Evolutionary conservation across 2,888 invertebrate genomes (phyloP).

Genomic region (Archaeoteleia sp.): DNA sequence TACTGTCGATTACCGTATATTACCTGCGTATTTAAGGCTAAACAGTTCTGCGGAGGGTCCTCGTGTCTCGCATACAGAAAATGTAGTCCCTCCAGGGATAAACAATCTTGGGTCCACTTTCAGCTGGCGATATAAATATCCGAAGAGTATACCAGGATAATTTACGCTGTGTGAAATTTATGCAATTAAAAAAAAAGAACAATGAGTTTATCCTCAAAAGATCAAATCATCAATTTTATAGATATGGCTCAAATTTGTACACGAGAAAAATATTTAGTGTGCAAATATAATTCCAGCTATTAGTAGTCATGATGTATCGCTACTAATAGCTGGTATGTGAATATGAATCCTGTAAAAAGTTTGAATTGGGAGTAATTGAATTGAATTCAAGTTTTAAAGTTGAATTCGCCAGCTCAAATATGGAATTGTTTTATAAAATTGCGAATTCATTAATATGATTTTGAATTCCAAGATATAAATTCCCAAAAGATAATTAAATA

Average conservation of each 20-base stretch:
- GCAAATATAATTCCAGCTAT: no score
- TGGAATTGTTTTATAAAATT: no score
- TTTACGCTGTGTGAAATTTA: constrained; percentile 19
- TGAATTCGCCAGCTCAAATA: no score
- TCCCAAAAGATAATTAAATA: no score
- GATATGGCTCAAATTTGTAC: not conserved
- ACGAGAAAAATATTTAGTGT: no score
- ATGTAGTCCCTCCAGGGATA: constrained; percentile 44
- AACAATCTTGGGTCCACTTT: constrained; percentile 33
- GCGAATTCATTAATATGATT: no score
- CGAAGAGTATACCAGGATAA: constrained; percentile 15
- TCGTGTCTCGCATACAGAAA: constrained; percentile 64
- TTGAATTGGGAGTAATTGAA: no score
- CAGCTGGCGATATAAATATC: constrained; percentile 19
- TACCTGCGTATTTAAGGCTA: constrained; percentile 69
- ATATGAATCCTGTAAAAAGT: no score
- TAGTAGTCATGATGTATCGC: no score
- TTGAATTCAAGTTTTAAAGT: no score
- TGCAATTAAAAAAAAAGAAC: not conserved
- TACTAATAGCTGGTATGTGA: no score
- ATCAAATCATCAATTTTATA: not conserved
- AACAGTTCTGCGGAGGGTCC: constrained; percentile 59
- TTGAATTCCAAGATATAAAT: no score
- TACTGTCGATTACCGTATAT: constrained; percentile 67
- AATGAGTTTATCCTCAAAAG: not conserved